These are phyloP conservation scores for Gyps fulvus DNA, from an alignment of 2,113 vertebrate species.

Conservation along the genomic window DNA sequence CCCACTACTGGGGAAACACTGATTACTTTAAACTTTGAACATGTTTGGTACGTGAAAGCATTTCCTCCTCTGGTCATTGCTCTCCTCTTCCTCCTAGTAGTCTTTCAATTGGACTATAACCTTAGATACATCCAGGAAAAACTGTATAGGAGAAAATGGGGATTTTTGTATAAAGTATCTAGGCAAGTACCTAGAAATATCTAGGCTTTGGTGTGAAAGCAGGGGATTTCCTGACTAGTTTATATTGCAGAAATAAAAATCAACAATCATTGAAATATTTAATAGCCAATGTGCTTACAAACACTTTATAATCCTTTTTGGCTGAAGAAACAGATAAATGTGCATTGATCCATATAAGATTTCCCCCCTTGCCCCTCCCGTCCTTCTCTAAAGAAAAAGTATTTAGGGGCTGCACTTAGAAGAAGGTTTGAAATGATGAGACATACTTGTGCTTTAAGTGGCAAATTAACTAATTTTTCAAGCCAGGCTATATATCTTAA, in stretches of 20 bases:
- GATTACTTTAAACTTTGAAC: not conserved
- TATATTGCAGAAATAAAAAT: not conserved
- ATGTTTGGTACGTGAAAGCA: not conserved
- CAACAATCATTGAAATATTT: not conserved
- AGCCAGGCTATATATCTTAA: not conserved
- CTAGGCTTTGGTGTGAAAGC: not conserved
- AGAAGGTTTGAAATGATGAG: not conserved
- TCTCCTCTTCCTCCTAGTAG: not conserved
- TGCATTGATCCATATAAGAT: not conserved
- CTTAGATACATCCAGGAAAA: not conserved
- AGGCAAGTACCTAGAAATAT: not conserved
- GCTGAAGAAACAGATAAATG: not conserved
- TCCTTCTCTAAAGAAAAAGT: not conserved
- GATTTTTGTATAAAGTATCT: not conserved
- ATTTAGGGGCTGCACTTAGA: not conserved
- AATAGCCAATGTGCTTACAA: not conserved
- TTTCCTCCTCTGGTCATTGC: not conserved
- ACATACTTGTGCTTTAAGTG: not conserved
- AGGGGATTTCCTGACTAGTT: not conserved
- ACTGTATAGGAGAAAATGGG: rapidly evolving
- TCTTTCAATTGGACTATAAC: not conserved
- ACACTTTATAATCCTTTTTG: not conserved
- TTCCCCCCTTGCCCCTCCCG: too few relatives aligned
- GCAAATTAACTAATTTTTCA: not conserved
- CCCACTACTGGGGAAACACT: not conserved